phyloP scores from a whole-genome alignment of 2,797 vertebrate genomes.

The Rhinatrema bivittatum region DNA sequence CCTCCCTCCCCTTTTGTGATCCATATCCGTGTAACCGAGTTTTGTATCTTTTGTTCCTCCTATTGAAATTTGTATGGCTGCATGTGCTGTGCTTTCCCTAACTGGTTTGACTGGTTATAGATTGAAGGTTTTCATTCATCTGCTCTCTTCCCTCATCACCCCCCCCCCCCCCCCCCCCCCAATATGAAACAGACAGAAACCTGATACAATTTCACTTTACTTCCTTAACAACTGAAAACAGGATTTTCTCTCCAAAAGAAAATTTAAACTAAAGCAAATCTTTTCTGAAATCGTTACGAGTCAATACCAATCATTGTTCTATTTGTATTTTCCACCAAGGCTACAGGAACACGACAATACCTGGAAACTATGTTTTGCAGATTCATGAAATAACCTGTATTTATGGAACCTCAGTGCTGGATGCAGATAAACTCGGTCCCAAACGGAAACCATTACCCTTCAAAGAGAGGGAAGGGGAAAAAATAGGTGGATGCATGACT shows the following conservation, averaged over 20 bases:
- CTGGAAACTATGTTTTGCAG: slow-evolving; percentile 26
- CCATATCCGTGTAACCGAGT: slow-evolving; percentile 19
- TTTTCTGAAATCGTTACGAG: too few species aligned
- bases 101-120: slow-evolving; percentile 92
- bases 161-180: slow-evolving; percentile 36
- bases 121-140: slow-evolving; percentile 80
- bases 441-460: slow-evolving; percentile 53
- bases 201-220: slow-evolving; percentile 69
- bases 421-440: slow-evolving; percentile 55
- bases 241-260: background rate
- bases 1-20: background rate
- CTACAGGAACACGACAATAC: slow-evolving; percentile 11
- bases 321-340: too few species aligned
- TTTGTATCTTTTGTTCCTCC: slow-evolving; percentile 55
- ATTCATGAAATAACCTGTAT: slow-evolving; percentile 2
- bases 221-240: slow-evolving; percentile 38
- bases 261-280: too few species aligned
- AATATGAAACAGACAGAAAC: slow-evolving; percentile 69
- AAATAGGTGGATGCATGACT: slow-evolving; percentile 40
- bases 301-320: too few species aligned
- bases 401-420: slow-evolving; percentile 29
- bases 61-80: slow-evolving; percentile 33
- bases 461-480: slow-evolving; percentile 8
- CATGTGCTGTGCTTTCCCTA: slow-evolving; percentile 84
- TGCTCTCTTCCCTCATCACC: slow-evolving; percentile 66